These are phyloP conservation scores for Parauchenoglanis punctatus DNA, from an alignment of 2,797 vertebrate genomes.

Conservation along the genomic window DNA sequence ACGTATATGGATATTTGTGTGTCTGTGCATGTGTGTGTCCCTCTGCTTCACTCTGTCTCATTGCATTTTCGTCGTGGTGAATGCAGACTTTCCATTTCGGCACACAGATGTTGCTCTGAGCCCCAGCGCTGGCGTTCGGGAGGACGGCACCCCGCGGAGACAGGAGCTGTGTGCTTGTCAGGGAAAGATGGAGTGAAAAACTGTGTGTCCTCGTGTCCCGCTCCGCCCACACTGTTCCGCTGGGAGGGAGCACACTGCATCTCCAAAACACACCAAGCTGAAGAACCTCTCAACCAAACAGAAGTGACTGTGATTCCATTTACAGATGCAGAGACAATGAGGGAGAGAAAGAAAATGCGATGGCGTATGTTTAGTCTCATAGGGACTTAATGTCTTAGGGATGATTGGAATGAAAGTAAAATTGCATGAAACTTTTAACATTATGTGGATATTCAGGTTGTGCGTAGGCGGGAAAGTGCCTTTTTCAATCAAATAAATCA, in stretches of 20 bases:
- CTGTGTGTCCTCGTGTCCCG: slow-evolving; percentile 19
- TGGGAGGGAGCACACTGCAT: slow-evolving; percentile 2
- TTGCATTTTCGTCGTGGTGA: slow-evolving; percentile 42
- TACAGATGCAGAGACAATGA: slow-evolving; percentile 3
- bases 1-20: not conserved
- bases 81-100: slow-evolving; percentile 26
- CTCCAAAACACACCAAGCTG: slow-evolving; percentile 16
- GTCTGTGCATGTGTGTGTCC: not conserved
- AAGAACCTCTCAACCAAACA: slow-evolving; percentile 26
- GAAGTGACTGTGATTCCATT: slow-evolving; percentile 27
- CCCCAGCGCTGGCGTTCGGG: not conserved
- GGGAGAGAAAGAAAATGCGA: not conserved
- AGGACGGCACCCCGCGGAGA: slow-evolving; percentile 6
- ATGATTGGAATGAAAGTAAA: not conserved
- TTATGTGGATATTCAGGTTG: not conserved
- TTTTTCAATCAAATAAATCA: not conserved
- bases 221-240: slow-evolving; percentile 22
- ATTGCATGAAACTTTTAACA: not conserved
- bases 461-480: too few species aligned
- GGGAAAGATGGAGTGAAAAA: not conserved
- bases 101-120: slow-evolving; percentile 40
- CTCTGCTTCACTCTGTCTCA: slow-evolving; percentile 41
- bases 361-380: not conserved
- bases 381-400: not conserved
- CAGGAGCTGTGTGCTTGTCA: not conserved